Base-by-base conservation (phyloP, 2,797 vertebrate species). In the Trichosurus vulpecula region DNA sequence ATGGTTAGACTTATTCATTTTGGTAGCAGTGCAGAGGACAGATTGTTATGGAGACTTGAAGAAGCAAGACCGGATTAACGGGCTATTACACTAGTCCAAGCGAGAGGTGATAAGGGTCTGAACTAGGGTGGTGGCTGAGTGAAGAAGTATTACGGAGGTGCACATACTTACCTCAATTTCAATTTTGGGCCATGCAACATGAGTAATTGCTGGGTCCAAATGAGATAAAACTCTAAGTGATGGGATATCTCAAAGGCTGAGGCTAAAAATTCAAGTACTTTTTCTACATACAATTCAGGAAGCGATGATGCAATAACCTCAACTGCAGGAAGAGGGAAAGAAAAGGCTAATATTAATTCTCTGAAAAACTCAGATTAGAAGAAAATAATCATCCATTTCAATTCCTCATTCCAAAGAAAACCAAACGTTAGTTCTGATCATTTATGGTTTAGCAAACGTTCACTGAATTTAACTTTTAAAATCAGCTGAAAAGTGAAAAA, bases 181-280 rank as follows among this genome's bases (percentile, higher is more conserved):
- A 99, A 98, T 92, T 99, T 99, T 97, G 99, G 99, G 31, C 99
- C 99, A 0, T 99, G 99, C 91, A 99, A 97, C 98, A 99, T 99
- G 9, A 99, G 99, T 97, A 99, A 97, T 52, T 97, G 99, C 97
- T 99, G 99, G 9, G 99, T 98, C 99, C 99, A 99, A 0, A 97
- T 98, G 90, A 99, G 99, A 98, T 99, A 99, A 98, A 99, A 99
- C 96, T 99, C 99, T 93, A 99, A 98, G 96, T 99, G 99, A 61
- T 98, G 98, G 0, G 99, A 99, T 25, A 92, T 99, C 96, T 99
- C 99, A 97, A 99, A 98, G 51, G 99, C 99, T 0, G 99, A 94
- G 0, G 99, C 99, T 97, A 99, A 92, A 74, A 99, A 99, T 74
- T 99, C 98, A 74, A 99, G 98, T 29, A 99, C 97, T 94, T 99